phyloP scores from a whole-genome alignment of 2,888 invertebrate genomes.

The Portevinia maculata region DNA sequence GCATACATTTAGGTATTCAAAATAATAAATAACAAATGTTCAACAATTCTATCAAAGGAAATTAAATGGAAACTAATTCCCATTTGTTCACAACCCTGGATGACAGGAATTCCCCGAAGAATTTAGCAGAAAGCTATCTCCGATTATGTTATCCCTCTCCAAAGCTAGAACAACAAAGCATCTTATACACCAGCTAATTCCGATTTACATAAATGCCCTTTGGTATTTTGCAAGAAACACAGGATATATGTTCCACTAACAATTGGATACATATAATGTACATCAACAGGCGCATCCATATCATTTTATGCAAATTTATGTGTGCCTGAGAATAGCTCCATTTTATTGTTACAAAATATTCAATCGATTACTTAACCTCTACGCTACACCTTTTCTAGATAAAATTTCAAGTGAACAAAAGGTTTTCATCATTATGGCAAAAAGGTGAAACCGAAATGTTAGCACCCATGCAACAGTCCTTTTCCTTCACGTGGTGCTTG shows the following conservation, averaged over 20 bases:
- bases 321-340: slow-evolving; percentile 19
- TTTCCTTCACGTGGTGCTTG: not conserved
- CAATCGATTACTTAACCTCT: slow-evolving; percentile 54
- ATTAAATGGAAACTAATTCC: slow-evolving; percentile 67
- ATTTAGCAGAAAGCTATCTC: slow-evolving; percentile 39
- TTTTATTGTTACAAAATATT: slow-evolving; percentile 34
- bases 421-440: slow-evolving; percentile 14
- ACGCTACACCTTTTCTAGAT: slow-evolving; percentile 9
- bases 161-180: not conserved
- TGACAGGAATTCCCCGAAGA: slow-evolving; percentile 59
- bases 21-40: slow-evolving; percentile 52
- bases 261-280: not conserved
- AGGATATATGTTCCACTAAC: not conserved
- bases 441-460: slow-evolving; percentile 50
- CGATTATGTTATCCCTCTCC: not conserved
- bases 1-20: not conserved
- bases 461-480: slow-evolving; percentile 44
- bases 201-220: slow-evolving; percentile 61
- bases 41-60: slow-evolving; percentile 35
- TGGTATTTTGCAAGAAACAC: slow-evolving; percentile 17
- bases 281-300: slow-evolving; percentile 22
- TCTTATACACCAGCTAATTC: slow-evolving; percentile 41
- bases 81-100: slow-evolving; percentile 55
- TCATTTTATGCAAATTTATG: slow-evolving; percentile 62
- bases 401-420: slow-evolving; percentile 30